Evolutionary conservation across 2,113 vertebrate species (phyloP).

Genomic region (Takifugu flavidus): DNA sequence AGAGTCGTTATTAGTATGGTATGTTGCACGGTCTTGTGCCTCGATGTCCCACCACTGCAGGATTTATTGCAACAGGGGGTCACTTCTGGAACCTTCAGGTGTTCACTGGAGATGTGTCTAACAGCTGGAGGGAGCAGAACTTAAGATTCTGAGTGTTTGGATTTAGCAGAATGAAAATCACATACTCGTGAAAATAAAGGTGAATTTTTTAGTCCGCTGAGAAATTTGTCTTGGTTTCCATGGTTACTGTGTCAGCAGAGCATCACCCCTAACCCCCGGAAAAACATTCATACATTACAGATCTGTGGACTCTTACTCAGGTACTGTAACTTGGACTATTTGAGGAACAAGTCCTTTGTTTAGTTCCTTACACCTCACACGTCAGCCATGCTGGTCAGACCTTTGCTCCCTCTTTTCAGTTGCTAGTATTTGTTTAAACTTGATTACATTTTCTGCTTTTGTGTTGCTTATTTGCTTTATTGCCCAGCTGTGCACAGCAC

Average conservation of each 20-base stretch:
- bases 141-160: no score
- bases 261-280: conserved; percentile 19
- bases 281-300: conserved; percentile 9
- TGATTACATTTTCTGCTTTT: background rate
- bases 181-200: background rate
- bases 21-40: background rate
- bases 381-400: no score
- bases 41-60: no score
- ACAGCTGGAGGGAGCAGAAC: no score
- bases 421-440: background rate
- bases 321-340: conserved; percentile 1
- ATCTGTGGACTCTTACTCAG: conserved; percentile 16
- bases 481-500: background rate
- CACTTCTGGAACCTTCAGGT: no score
- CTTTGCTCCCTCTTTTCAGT: no score
- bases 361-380: background rate
- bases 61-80: no score
- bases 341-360: no score
- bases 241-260: conserved; percentile 27
- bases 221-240: conserved; percentile 20
- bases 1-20: no score
- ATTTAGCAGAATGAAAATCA: background rate
- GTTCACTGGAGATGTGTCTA: no score
- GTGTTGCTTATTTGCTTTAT: background rate
- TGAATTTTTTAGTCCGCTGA: no score